Evolutionary conservation across 2,888 invertebrate genomes (phyloP), one percentile per base, ranked within the genome.

Genomic region (Cerceris ruficornis): DNA sequence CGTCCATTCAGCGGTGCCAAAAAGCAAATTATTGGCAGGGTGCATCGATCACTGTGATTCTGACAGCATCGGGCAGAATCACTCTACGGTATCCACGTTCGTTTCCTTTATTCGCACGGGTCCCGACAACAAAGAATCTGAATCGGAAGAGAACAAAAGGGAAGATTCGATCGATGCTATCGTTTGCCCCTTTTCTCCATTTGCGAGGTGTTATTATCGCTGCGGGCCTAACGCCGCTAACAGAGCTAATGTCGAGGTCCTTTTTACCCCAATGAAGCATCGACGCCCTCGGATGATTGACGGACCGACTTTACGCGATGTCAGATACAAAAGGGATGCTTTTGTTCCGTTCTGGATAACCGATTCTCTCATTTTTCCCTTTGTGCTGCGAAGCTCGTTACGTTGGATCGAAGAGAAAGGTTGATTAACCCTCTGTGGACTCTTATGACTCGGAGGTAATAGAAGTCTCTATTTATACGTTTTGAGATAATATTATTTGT

Each of bases 141-240:
- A 46, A 52, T 66, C 58, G 50, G n/a, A 55, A 55, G 49, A 39
- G 50, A 11, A 39, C 14, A 49, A 60, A 46, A 62, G 59, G 67
- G 64, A 54, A n/a, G 41, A 28, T 39, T 41, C 65, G 73, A 79
- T 79, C 78, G 78, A 75, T 75, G 65, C 15, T 28, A 49, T 43
- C 68, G 58, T 69, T 49, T 17, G 43, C 14, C n/a, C 7, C 15
- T 61, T 46, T 58, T 50, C 64, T 61, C 41, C 59, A n/a, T 66
- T 60, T 66, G 57, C 41, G 62, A 8, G n/a, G 39, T 58, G 54
- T 69, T 61, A 73, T 79, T 73, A 66, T 58, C 52, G 49, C 61
- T 68, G 43, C 58, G 7, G 65, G 66, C 58, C 49, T 58, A 28
- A 28, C 28, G 39, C 61, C 11, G 9, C 57, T 64, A 73, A 73